A percentile compares a stretch with the other conserved stretches of the same genome.
Conservation (phyloP, 53 echinoderm and acorn worm genomes). For the Paracentrotus lividus region DNA sequence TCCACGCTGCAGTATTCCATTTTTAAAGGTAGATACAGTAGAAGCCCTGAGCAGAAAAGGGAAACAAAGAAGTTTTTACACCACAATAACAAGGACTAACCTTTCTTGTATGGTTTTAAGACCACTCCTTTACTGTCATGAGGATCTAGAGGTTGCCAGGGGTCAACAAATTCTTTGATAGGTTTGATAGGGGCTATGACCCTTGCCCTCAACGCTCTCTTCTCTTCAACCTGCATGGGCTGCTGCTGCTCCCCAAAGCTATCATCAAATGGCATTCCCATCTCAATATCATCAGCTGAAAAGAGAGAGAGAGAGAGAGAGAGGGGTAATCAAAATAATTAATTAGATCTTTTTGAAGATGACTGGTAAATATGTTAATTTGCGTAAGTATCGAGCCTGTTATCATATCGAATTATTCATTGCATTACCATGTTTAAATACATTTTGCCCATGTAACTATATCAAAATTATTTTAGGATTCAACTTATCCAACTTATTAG, state of each 20-base stretch:
- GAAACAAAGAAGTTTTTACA: background rate
- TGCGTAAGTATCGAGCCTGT: no score
- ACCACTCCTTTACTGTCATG: conserved; percentile 71
- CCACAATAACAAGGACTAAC: no score
- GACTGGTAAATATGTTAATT: no score
- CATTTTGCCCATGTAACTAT: no score
- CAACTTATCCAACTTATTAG: no score
- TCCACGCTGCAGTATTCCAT: no score
- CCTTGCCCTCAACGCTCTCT: conserved; percentile 76
- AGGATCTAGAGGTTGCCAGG: conserved; percentile 89
- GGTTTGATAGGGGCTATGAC: conserved; percentile 43
- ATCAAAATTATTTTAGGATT: no score
- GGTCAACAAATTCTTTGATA: conserved; percentile 78
- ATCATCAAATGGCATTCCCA: conserved; percentile 80
- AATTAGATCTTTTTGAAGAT: no score
- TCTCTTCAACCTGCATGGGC: conserved; percentile 46
- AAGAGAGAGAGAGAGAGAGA: no score
- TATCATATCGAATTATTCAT: no score
- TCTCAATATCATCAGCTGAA: conserved; percentile 92
- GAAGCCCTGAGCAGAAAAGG: background rate
- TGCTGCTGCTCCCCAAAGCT: conserved; percentile 67
- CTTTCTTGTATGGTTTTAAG: conserved; percentile 93
- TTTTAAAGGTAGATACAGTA: background rate
- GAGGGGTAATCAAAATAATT: no score
- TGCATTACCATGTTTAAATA: no score